phyloP scores from a whole-genome alignment of 30 jellyfish, hydroid and myxozoan genomes.

The Clytia hemisphaerica region DNA sequence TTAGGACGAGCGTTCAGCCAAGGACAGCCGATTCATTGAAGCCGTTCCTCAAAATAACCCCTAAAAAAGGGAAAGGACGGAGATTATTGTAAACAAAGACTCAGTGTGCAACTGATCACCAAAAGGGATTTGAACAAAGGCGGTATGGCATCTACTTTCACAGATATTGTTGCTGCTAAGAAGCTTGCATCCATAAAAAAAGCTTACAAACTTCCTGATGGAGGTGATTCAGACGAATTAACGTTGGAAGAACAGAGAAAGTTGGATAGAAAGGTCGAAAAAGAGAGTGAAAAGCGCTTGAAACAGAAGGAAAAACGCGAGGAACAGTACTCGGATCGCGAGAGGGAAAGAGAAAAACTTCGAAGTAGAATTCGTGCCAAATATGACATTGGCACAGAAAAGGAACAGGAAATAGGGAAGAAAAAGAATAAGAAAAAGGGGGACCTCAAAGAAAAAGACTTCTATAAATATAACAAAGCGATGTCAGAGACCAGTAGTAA shows the following conservation, averaged over 20 bases:
- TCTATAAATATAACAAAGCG: slow-evolving; percentile 14
- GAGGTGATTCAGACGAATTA: background rate
- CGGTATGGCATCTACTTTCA: slow-evolving; percentile 15
- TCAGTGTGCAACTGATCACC: too few species aligned
- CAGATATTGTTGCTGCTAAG: slow-evolving; percentile 25
- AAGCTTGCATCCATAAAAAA: slow-evolving; percentile 8
- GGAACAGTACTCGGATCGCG: slow-evolving; percentile 2
- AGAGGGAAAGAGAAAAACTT: slow-evolving; percentile 17
- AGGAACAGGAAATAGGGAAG: background rate
- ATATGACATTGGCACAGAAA: background rate
- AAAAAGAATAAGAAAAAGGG: slow-evolving; percentile 6
- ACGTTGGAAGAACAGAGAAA: background rate
- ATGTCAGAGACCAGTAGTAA: background rate
- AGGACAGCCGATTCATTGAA: too few species aligned
- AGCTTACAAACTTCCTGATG: slow-evolving; percentile 7
- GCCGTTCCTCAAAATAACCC: too few species aligned
- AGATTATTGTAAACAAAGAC: too few species aligned
- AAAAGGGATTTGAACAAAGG: too few species aligned
- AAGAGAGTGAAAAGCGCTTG: slow-evolving; percentile 10
- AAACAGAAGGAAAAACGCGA: background rate
- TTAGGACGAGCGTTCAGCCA: too few species aligned
- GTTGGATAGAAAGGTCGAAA: slow-evolving; percentile 4
- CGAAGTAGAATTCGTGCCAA: slow-evolving; percentile 16
- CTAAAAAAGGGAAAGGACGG: too few species aligned
- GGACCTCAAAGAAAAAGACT: slow-evolving; percentile 10